phyloP scores from a whole-genome alignment of 2,113 vertebrate genomes.

The Brachypodius melanocephalos region DNA sequence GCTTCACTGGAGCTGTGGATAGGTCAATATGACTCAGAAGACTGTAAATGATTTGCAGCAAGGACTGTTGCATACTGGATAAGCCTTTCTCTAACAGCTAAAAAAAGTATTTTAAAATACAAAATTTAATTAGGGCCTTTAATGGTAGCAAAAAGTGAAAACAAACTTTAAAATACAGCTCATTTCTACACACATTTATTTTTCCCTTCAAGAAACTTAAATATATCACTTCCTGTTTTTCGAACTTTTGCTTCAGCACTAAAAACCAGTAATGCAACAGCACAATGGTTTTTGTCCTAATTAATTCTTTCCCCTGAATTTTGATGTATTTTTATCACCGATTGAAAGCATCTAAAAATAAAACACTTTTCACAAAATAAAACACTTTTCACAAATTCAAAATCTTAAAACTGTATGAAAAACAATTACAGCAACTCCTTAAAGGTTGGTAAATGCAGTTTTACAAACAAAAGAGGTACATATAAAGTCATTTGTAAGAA shows the following conservation, averaged over 20 bases:
- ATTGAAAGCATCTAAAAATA: background rate
- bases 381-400: too few species aligned
- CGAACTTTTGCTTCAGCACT: background rate
- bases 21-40: slow-evolving; percentile 95
- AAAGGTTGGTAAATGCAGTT: background rate
- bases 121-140: background rate
- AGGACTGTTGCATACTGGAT: slow-evolving; percentile 93
- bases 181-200: background rate
- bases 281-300: background rate
- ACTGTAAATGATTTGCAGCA: slow-evolving; percentile 95
- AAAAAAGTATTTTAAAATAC: background rate
- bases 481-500: background rate
- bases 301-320: background rate
- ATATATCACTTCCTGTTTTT: background rate
- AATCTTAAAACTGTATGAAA: background rate
- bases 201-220: background rate
- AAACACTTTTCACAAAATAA: too few species aligned
- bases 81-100: slow-evolving; percentile 95
- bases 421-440: background rate
- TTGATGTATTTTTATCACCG: background rate
- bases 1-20: slow-evolving; percentile 91
- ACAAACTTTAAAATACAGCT: background rate
- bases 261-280: background rate
- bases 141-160: background rate
- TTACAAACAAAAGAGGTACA: background rate